These are phyloP conservation scores for Amphimallon solstitiale DNA, from an alignment of 2,888 invertebrate species.

Conservation along the genomic window DNA sequence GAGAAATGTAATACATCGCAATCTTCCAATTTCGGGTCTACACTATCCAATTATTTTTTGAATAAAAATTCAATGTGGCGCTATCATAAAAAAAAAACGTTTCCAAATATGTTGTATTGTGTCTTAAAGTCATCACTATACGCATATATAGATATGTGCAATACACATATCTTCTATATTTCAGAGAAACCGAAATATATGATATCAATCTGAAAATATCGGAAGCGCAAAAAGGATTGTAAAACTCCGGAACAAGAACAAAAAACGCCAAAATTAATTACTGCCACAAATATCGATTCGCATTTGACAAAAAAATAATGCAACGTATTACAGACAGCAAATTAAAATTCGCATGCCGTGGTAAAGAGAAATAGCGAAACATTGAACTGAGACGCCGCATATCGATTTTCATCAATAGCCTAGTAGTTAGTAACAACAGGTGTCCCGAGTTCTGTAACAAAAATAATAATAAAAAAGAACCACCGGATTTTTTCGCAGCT, in stretches of 20 bases:
- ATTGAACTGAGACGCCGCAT: conserved; percentile 37
- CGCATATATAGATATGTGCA: too few species aligned
- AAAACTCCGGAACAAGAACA: conserved; percentile 30
- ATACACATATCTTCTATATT: too few species aligned
- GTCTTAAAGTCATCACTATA: too few species aligned
- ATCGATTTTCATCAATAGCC: conserved; percentile 59
- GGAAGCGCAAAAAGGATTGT: conserved; percentile 3
- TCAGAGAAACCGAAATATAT: not conserved
- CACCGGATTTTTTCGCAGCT: conserved; percentile 51
- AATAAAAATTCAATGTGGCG: too few species aligned
- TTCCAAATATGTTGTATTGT: too few species aligned
- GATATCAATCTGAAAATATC: conserved; percentile 4
- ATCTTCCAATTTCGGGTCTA: too few species aligned
- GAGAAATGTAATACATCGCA: too few species aligned
- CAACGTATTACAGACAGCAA: conserved; percentile 39
- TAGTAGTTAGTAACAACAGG: conserved; percentile 56
- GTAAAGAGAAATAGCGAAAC: conserved; percentile 36
- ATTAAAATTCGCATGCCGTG: conserved; percentile 40
- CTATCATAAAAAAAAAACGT: too few species aligned
- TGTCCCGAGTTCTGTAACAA: conserved; percentile 52
- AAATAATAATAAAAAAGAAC: conserved; percentile 49
- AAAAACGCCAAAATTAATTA: conserved; percentile 30
- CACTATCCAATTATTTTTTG: too few species aligned
- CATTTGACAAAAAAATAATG: conserved; percentile 32
- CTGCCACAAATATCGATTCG: conserved; percentile 36